Evolutionary conservation across 2,888 invertebrate genomes (phyloP), one percentile per base, ranked within the genome.

Genomic region (Drosophila rellima): DNA sequence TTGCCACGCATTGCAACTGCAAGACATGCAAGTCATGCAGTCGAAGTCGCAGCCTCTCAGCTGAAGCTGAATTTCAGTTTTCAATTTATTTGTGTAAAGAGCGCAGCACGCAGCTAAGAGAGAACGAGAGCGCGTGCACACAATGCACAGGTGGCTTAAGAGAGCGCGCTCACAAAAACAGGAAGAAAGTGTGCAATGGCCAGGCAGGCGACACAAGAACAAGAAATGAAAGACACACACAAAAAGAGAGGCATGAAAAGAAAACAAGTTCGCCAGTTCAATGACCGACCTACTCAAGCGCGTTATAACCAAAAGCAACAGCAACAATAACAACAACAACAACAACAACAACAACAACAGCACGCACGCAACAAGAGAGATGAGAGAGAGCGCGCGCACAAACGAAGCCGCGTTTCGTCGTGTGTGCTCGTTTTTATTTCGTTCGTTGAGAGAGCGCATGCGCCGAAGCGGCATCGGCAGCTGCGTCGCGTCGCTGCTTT

Each of bases 231-330:
- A 69, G 40, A 60, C 63, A 69, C 44, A 60, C 63, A 44, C 59
- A 44, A 35, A 44, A 63, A 63, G 51, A 69, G 75, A 74, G 82
- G 68, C 75, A 78, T 80, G 66, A 78, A 83, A 82, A 80, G 80
- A 82, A 89, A 90, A 90, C 90, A 91, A 91, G 91, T 91, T 91
- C 88, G 91, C 84, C 84, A 91, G 92, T 91, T 93, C 91, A 92
- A 92, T 91, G 92, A 92, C 93, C 93, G 93, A 93, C 93, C 93
- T 93, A 93, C 93, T 93, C 93, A 93, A 91, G 92, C 92, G 91
- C 90, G 90, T 82, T 90, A 82, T 82, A 82, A 80, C 78, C 74
- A 80, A 80, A 82, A 81, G 70, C 80, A 77, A 78, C 68, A 75
- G 61, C 64, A 6, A 6, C 40, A 42, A 23, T 45, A 60, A 67